Evolutionary conservation across 64 coral and sea anemone genomes (phyloP), one percentile per base, ranked within the genome.

Genomic region (Actinia equina): DNA sequence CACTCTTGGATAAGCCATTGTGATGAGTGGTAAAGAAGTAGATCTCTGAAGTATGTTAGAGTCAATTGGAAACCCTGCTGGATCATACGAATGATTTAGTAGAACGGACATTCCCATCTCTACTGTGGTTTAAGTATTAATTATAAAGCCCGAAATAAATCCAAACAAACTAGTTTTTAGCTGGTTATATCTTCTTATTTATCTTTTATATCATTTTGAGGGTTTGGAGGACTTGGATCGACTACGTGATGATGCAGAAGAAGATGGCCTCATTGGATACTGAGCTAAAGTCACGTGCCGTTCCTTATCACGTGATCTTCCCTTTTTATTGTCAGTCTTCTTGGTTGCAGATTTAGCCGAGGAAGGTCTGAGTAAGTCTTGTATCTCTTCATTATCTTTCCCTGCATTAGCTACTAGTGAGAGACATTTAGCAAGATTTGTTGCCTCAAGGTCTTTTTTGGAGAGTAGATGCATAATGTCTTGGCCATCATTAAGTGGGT

Each of bases 391-490:
- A 77, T 87, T 94, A 52, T 99, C 93, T 56, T 90, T 85, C 23
- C 89, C 93, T n/a, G 97, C 84, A 8, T 92, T 90, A 15, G 90
- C 86, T 7, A 99, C 89, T 14, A 99, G 80, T 42, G 70, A 87
- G 2, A 99, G 89, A 82, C 93, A 95, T 43, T 92, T 99, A 6
- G 84, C 37, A 13, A 99, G 77, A 44, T 94, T 99, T 17, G 97
- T 99, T 79, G 87, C 82, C 56, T 99, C 86, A 62, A 99, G 87
- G 77, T 99, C 97, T 86, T 99, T 99, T 59, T 99, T 99, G 45
- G 93, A 95, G 3, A 99, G 86, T 14, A 95, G 84, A 26, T 99
- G 91, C 91, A 92, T 93, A 5, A 94, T 82, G 80, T 99, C 97
- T 16, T 88, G 85, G 8, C 97, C 97, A 46, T 99, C 88, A 19